These are phyloP conservation scores for Synergus itoensis DNA, from an alignment of 2,888 invertebrate genomes.

Conservation along the genomic window DNA sequence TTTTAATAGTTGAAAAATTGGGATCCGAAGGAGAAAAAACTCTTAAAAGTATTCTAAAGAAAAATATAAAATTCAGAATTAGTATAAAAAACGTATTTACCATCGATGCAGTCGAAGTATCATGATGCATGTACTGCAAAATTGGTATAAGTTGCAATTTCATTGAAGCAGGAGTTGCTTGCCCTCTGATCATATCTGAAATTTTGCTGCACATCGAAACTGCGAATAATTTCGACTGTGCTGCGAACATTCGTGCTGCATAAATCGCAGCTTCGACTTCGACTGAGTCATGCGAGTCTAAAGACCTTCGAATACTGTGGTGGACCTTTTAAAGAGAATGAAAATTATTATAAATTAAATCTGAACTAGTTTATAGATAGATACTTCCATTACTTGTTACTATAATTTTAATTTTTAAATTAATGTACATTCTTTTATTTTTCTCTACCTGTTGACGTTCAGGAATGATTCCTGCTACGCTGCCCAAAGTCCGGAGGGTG, in stretches of 20 bases:
- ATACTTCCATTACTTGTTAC: background rate
- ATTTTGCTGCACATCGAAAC: constrained; percentile 97
- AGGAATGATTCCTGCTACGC: constrained; percentile 94
- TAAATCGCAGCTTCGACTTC: constrained; percentile 98
- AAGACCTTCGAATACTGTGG: constrained; percentile 93
- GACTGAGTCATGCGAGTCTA: constrained; percentile 96
- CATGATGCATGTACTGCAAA: constrained; percentile 95
- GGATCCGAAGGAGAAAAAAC: background rate
- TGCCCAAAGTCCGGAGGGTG: constrained; percentile 93
- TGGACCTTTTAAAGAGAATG: constrained; percentile 82
- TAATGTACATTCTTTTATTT: background rate
- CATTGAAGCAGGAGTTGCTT: constrained; percentile 94
- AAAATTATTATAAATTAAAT: background rate
- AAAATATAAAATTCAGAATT: too few relatives aligned
- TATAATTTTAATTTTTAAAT: background rate
- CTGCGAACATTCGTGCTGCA: constrained; percentile 96
- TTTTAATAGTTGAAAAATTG: background rate
- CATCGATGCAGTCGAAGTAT: constrained; percentile 85
- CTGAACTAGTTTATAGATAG: background rate
- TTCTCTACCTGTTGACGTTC: constrained; percentile 87
- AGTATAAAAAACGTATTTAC: constrained; percentile 75
- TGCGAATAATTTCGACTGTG: constrained; percentile 96
- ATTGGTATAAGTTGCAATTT: constrained; percentile 94
- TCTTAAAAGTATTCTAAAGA: background rate
- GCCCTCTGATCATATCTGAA: constrained; percentile 95